Percentiles rank a stretch among this genome's conserved stretches.
Conservation (phyloP, 2,113 vertebrate species). For the Cinclus cinclus region DNA sequence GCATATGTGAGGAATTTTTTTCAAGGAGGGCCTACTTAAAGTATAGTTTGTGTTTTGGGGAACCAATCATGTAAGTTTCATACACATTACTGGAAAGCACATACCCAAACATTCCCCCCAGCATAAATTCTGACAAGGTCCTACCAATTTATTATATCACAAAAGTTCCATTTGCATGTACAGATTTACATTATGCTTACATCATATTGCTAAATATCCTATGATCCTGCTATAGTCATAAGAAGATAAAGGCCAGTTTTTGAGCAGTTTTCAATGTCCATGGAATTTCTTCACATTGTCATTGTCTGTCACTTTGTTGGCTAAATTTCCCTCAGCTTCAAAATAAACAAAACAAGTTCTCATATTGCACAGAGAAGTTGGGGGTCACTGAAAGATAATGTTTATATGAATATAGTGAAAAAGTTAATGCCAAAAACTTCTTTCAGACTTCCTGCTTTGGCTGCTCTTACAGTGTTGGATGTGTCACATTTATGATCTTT, state of each 20-base stretch:
- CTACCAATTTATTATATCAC: background rate
- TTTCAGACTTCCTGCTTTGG: background rate
- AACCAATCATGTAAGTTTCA: background rate
- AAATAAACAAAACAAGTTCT: background rate
- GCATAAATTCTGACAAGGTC: constrained; percentile 14
- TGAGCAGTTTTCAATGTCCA: background rate
- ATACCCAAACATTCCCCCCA: background rate
- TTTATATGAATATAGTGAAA: background rate
- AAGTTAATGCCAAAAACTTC: background rate
- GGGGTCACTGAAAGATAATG: background rate
- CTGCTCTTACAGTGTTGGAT: background rate
- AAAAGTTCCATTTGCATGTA: background rate
- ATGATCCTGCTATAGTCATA: background rate
- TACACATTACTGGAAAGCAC: background rate
- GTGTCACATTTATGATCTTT: background rate
- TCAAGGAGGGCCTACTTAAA: background rate
- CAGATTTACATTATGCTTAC: background rate
- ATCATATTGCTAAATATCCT: background rate
- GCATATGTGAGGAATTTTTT: constrained; percentile 15
- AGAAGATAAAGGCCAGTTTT: background rate
- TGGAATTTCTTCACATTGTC: background rate
- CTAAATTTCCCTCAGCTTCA: background rate
- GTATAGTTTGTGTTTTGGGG: background rate
- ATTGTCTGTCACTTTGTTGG: background rate
- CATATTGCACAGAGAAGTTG: background rate